These are phyloP conservation scores for Toxotes lorentzi DNA, from an alignment of 2,797 vertebrate species.

Conservation along the genomic window DNA sequence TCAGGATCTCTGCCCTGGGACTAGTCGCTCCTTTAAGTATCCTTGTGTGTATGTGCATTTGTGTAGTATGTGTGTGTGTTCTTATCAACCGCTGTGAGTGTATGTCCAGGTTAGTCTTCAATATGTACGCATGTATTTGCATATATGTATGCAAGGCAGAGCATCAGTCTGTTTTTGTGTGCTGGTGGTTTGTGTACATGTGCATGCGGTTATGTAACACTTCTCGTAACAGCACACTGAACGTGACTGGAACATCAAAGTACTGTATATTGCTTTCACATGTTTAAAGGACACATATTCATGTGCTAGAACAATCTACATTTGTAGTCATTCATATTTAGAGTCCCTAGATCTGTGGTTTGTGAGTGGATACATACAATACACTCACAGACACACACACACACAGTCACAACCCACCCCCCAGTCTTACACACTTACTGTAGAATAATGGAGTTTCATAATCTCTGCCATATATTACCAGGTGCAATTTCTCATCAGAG, in stretches of 20 bases:
- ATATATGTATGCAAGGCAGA: neutral
- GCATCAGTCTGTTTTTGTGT: conserved; percentile 11
- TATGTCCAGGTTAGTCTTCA: conserved; percentile 6
- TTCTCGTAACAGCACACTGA: neutral
- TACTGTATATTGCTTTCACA: conserved; percentile 10
- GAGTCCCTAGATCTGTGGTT: conserved; percentile 26
- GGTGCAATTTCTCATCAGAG: conserved; percentile 53
- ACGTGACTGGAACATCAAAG: conserved; percentile 6
- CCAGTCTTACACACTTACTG: conserved; percentile 9
- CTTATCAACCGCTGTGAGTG: neutral
- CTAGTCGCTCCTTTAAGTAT: conserved; percentile 40
- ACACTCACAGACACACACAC: conserved; percentile 9
- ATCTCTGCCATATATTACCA: conserved; percentile 49
- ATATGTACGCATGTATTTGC: conserved; percentile 4
- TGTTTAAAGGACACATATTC: conserved; percentile 20
- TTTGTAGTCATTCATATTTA: conserved; percentile 25
- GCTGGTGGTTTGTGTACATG: neutral
- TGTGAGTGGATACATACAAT: conserved; percentile 14
- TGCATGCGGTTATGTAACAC: conserved; percentile 27
- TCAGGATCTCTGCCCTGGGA: conserved; percentile 78
- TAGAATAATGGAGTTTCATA: conserved; percentile 49
- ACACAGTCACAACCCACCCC: conserved; percentile 22
- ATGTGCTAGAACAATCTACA: conserved; percentile 14
- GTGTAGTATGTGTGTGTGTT: conserved; percentile 1
- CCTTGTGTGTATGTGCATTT: conserved; percentile 18